Base-by-base conservation (phyloP, 2,797 vertebrate species). In the Astyanax mexicanus region DNA sequence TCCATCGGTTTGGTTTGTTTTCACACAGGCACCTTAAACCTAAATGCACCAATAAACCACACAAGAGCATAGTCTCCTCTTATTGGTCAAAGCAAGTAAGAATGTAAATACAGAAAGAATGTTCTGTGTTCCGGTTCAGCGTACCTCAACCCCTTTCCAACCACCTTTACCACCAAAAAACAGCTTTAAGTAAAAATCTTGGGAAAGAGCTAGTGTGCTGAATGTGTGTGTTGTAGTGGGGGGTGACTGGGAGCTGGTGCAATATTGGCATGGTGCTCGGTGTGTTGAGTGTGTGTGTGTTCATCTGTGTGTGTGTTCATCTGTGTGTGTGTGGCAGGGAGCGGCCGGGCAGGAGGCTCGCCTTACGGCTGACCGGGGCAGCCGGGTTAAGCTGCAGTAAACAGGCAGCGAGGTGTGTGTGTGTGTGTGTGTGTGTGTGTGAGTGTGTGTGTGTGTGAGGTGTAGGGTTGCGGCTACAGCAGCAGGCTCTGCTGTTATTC, bases 301-400 rank as follows among this genome's bases (percentile, higher is more conserved):
- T 29, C n/a, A 19, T n/a, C 57, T 44, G 73, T 55, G 47, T 40
- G 71, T 42, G 64, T 72, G 75, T 49, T 54, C 23, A 35, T 27
- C 32, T 54, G 73, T 55, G 21, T 42, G 71, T 69, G 27, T 38
- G n/a, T 21, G 25, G 64, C 4, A 5, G 15, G 42, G 72, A 61
- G 55, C 37, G 35, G 69, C 66, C 44, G 64, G 52, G 67, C 1
- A 42, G 73, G 67, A 66, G 42, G 62, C 68, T 68, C 40, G 57
- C 38, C 68, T 69, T 77, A 27, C 58, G 49, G 72, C 32, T 73
- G 69, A 78, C 65, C 9, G 11, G 76, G 81, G 77, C 72, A 67
- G 58, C 27, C 45, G 51, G 82, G 79, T 81, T 80, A 85, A 84
- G 75, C 83, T 80, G 83, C 60, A 71, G 75, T 66, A 74, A 74